Conservation (phyloP, 2,113 vertebrate genomes). For the Prinia subflava region DNA sequence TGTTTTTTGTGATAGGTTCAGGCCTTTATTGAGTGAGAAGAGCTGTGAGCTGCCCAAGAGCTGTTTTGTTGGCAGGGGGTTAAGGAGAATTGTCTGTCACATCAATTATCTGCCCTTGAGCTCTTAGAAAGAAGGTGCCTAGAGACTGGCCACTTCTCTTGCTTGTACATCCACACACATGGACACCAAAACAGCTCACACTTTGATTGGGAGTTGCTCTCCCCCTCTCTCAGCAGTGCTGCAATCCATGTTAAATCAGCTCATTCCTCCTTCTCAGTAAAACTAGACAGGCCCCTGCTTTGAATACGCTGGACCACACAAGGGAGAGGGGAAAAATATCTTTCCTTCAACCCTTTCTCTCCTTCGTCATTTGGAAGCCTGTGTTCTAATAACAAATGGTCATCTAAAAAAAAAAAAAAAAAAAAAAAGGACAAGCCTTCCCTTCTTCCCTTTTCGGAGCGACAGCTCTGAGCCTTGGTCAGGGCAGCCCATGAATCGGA, state of each 20-base stretch:
- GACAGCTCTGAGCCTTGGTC: slow-evolving; percentile 35
- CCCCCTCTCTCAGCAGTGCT: slow-evolving; percentile 23
- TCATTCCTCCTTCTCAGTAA: slow-evolving; percentile 61
- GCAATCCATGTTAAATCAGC: slow-evolving; percentile 57
- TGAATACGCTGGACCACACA: slow-evolving; percentile 51
- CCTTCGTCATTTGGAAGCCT: slow-evolving; percentile 10
- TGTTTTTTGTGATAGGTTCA: slow-evolving; percentile 13
- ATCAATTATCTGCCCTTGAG: slow-evolving; percentile 64
- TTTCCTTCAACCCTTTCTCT: slow-evolving; percentile 35
- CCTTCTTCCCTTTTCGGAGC: slow-evolving; percentile 17
- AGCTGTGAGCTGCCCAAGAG: slow-evolving; percentile 26
- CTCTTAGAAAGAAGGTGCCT: slow-evolving; percentile 51
- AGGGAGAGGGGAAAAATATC: slow-evolving; percentile 40
- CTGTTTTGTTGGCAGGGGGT: slow-evolving; percentile 46
- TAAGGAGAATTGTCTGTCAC: slow-evolving; percentile 53
- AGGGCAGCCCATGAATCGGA: neutral
- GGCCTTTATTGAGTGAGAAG: slow-evolving; percentile 23
- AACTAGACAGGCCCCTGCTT: slow-evolving; percentile 41
- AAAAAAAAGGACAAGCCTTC: neutral
- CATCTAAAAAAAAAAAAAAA: neutral
- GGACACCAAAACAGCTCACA: slow-evolving; percentile 42
- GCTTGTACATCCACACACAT: slow-evolving; percentile 18
- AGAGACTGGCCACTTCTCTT: slow-evolving; percentile 32
- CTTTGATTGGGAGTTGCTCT: slow-evolving; percentile 39
- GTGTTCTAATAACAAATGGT: slow-evolving; percentile 49